Percentiles rank a stretch among this genome's conserved stretches.
These are phyloP conservation scores for Helicoverpa zea DNA, from an alignment of 1,140 invertebrate genomes.

Conservation along the genomic window DNA sequence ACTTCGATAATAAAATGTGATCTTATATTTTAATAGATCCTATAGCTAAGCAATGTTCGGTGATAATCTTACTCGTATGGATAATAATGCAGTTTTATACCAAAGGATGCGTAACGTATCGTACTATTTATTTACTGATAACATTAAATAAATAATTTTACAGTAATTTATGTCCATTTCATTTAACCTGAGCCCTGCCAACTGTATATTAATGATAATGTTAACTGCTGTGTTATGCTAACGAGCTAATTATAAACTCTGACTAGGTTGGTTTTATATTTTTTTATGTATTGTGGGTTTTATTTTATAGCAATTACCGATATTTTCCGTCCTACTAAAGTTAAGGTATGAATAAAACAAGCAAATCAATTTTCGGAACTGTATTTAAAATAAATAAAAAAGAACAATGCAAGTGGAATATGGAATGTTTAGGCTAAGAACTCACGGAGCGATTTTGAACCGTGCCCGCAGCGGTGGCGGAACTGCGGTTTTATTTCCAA, in stretches of 20 bases:
- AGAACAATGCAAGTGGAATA: constrained; percentile 5
- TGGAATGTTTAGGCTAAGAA: too few relatives aligned
- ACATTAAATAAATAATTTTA: neutral
- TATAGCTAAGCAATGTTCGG: neutral
- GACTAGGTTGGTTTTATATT: too few relatives aligned
- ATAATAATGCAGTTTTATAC: constrained; percentile 18
- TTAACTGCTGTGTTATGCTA: neutral
- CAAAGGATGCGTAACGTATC: neutral
- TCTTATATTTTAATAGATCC: neutral
- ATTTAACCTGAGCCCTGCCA: neutral
- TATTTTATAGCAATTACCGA: too few relatives aligned
- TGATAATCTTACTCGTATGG: neutral
- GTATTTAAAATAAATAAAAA: constrained; percentile 37
- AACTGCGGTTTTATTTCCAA: too few relatives aligned
- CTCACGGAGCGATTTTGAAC: too few relatives aligned
- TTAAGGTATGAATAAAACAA: neutral
- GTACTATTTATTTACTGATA: neutral
- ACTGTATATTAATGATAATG: neutral
- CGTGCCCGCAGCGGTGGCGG: too few relatives aligned
- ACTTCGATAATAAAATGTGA: neutral
- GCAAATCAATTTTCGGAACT: constrained; percentile 6
- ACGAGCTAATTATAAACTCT: too few relatives aligned
- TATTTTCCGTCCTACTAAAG: too few relatives aligned
- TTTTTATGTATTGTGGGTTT: too few relatives aligned
- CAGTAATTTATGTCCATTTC: neutral